phyloP scores from a whole-genome alignment of 2,113 vertebrate genomes.

The Chloropsis cyanopogon region DNA sequence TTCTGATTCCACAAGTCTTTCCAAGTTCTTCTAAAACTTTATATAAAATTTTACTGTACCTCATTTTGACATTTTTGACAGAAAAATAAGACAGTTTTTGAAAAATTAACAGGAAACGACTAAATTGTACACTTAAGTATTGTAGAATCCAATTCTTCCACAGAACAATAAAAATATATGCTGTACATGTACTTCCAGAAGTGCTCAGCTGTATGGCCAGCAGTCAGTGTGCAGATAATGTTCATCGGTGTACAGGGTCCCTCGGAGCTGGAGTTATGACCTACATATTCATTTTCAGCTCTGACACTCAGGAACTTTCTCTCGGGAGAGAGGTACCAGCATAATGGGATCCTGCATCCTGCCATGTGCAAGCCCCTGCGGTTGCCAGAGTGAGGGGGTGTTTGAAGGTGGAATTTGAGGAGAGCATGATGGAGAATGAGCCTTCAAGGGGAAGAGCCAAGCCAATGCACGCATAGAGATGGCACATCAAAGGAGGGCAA shows the following conservation, averaged over 20 bases:
- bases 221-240: not conserved
- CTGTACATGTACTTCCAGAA: not conserved
- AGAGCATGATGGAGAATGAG: not conserved
- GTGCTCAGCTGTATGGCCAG: not conserved
- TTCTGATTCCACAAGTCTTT: not conserved
- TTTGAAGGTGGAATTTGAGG: not conserved
- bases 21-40: not conserved
- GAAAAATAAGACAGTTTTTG: not conserved
- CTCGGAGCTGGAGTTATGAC: not conserved
- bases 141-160: not conserved
- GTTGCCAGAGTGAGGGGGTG: rapidly evolving
- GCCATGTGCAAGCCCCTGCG: not conserved
- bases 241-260: not conserved
- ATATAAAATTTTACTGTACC: not conserved
- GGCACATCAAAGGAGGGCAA: not conserved
- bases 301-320: not conserved
- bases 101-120: not conserved
- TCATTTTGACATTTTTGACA: not conserved
- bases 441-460: not conserved
- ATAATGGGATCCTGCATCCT: not conserved
- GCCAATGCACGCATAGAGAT: rapidly evolving
- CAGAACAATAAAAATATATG: not conserved
- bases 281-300: not conserved
- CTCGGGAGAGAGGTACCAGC: not conserved
- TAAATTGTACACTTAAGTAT: not conserved